Percentiles rank a stretch among this genome's conserved stretches.
Evolutionary conservation across 2,888 invertebrate genomes (phyloP).

Genomic region (Itoplectis maculator): DNA sequence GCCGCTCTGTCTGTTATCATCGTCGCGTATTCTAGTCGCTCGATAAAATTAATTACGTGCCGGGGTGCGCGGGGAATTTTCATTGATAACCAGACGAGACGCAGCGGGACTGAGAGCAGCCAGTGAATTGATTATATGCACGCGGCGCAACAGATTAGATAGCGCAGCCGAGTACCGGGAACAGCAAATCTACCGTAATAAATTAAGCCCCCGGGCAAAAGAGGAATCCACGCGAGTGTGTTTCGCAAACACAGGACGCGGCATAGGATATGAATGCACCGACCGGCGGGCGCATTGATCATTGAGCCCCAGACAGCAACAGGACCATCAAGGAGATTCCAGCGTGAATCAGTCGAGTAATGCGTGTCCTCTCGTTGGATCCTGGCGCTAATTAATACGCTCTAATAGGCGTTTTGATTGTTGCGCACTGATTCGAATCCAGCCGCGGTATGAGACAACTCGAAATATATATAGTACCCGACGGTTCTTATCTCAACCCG

Average conservation of each 20-base stretch:
- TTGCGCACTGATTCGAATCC: slow-evolving; percentile 15
- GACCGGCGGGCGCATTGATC: background rate
- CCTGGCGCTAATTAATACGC: slow-evolving; percentile 34
- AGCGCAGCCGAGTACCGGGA: background rate
- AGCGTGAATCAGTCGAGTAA: slow-evolving; percentile 27
- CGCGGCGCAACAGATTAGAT: background rate
- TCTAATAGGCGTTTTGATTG: slow-evolving; percentile 40
- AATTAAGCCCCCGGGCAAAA: background rate
- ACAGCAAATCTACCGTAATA: background rate
- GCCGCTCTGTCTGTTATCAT: background rate
- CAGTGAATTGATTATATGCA: slow-evolving; percentile 1
- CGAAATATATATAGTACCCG: slow-evolving; percentile 7
- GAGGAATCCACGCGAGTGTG: background rate
- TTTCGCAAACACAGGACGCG: background rate
- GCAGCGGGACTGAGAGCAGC: background rate
- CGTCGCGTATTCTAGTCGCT: background rate
- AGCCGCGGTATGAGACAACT: no score
- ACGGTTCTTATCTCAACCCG: background rate
- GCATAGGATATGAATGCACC: background rate
- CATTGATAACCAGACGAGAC: slow-evolving; percentile 8
- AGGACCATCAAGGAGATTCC: slow-evolving; percentile 10
- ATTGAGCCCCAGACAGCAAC: no score
- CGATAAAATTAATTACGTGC: background rate
- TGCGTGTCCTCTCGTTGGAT: slow-evolving; percentile 6
- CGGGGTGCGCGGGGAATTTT: background rate